These are phyloP conservation scores for Bicyclus anynana DNA, from an alignment of 1,140 invertebrate genomes.

Conservation along the genomic window DNA sequence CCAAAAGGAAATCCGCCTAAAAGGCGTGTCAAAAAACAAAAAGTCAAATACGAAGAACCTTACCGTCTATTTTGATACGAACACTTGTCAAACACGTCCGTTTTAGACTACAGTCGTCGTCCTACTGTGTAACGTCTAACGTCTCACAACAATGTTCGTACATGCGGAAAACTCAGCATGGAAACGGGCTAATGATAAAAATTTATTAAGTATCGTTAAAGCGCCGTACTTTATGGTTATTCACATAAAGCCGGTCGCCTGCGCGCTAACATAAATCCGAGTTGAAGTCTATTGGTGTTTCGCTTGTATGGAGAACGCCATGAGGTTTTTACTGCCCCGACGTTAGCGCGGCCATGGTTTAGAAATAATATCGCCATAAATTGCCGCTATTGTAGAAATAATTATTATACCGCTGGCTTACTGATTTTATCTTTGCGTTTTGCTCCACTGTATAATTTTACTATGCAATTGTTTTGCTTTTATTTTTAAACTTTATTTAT, in stretches of 20 bases:
- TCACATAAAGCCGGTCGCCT: slow-evolving; percentile 47
- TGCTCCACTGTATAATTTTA: neutral
- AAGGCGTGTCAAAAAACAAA: too few relatives aligned
- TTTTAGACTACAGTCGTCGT: slow-evolving; percentile 10
- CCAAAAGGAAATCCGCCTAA: too few relatives aligned
- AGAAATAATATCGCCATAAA: neutral
- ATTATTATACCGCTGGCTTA: neutral
- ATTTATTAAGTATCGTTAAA: slow-evolving; percentile 69
- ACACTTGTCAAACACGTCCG: slow-evolving; percentile 19
- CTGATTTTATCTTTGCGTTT: neutral
- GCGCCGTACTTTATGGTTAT: slow-evolving; percentile 53
- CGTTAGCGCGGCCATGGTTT: neutral
- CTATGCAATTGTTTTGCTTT: neutral
- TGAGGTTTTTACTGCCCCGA: slow-evolving; percentile 11
- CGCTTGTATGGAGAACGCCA: slow-evolving; percentile 30
- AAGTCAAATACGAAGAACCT: too few relatives aligned
- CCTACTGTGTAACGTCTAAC: slow-evolving; percentile 18
- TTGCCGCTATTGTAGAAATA: neutral
- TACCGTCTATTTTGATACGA: neutral
- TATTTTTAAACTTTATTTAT: too few relatives aligned
- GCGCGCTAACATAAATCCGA: slow-evolving; percentile 56
- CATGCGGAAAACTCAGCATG: slow-evolving; percentile 5
- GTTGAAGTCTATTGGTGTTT: slow-evolving; percentile 50
- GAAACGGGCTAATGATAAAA: slow-evolving; percentile 61
- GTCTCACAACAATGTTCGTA: slow-evolving; percentile 20